Conservation (phyloP, 1,140 invertebrate species). For the Drosophila bocqueti region DNA sequence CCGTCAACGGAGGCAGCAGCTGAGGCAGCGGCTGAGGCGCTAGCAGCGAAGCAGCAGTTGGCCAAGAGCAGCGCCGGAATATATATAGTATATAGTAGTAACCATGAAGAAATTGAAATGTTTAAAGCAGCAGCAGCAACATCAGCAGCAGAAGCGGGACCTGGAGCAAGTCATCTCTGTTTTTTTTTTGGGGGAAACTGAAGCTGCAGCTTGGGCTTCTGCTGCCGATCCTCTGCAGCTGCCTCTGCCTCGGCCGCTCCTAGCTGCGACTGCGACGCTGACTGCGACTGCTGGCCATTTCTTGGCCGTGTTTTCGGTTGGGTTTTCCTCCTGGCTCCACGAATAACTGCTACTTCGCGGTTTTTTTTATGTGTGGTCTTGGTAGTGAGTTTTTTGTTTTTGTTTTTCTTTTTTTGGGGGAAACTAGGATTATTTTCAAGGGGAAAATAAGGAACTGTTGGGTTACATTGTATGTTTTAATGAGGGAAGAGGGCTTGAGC, state of each 20-base stretch:
- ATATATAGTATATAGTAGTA: slow-evolving; percentile 30
- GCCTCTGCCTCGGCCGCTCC: slow-evolving; percentile 33
- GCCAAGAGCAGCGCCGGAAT: slow-evolving; percentile 70
- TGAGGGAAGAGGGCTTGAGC: slow-evolving; percentile 1
- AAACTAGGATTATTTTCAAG: slow-evolving; percentile 51
- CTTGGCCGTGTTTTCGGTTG: slow-evolving; percentile 41
- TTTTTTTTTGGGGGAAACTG: slow-evolving; percentile 34
- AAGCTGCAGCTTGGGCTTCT: slow-evolving; percentile 21
- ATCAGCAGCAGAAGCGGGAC: slow-evolving; percentile 38
- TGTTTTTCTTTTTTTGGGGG: neutral
- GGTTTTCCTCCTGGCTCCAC: slow-evolving; percentile 56
- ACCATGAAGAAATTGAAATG: slow-evolving; percentile 81
- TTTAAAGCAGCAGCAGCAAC: slow-evolving; percentile 46
- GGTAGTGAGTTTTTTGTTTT: neutral
- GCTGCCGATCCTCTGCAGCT: slow-evolving; percentile 10
- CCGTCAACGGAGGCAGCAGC: slow-evolving; percentile 2
- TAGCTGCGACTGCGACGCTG: slow-evolving; percentile 45
- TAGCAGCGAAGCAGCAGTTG: slow-evolving; percentile 45
- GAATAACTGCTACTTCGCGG: slow-evolving; percentile 50
- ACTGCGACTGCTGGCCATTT: slow-evolving; percentile 55
- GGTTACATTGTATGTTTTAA: slow-evolving; percentile 25
- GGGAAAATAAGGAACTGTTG: slow-evolving; percentile 36
- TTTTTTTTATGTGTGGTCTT: slow-evolving; percentile 27
- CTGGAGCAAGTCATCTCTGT: slow-evolving; percentile 64
- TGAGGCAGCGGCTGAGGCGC: neutral